Base-by-base conservation (phyloP, 2,113 vertebrate species). In the Todiramphus chloris region DNA sequence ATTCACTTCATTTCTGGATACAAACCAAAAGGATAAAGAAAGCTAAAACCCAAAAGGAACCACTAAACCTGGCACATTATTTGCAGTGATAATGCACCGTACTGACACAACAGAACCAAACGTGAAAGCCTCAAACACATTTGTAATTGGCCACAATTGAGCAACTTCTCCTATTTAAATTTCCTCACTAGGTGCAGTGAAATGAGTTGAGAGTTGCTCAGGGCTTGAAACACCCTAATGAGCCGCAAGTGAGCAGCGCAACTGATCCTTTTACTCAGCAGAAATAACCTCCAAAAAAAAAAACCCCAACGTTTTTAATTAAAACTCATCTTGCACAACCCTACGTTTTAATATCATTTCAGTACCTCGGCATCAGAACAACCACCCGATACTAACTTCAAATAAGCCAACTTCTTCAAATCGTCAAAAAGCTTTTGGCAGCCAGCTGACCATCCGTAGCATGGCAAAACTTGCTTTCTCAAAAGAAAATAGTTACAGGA, bases 401-500 rank as follows among this genome's bases (percentile, higher is more conserved):
- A 56, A 16, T 8, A 64, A 44, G 23, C 12, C 2, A 39, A 51
- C 56, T 78, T n/a, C 10, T 24, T 63, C 37, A 18, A 44, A 19
- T 1, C 24, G 43, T 4, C 41, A 35, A 31, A 1, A 53, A 66
- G 30, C 50, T 75, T 16, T 9, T 48, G 51, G 25, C 76, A 43
- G 25, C 5, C 55, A 48, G 9, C 17, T 27, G 1, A 77, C 31
- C 60, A 53, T 1, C 30, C 35, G 3, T 1, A 24, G 17, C 0
- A 30, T 0, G 2, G 16, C 51, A 46, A 28, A 28, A 37, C 14
- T 35, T 1, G 3, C 25, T 30, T 59, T 16, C 62, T 37, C 7
- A 11, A 7, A 16, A 24, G 21, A 4, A 63, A 46, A 20, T 1
- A 9, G 24, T 5, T n/a, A 7, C 0, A 50, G 33, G 3, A 55